Evolutionary conservation across 2,113 vertebrate species (phyloP), one percentile per base, ranked within the genome.

Genomic region (Hepsetus odoe): DNA sequence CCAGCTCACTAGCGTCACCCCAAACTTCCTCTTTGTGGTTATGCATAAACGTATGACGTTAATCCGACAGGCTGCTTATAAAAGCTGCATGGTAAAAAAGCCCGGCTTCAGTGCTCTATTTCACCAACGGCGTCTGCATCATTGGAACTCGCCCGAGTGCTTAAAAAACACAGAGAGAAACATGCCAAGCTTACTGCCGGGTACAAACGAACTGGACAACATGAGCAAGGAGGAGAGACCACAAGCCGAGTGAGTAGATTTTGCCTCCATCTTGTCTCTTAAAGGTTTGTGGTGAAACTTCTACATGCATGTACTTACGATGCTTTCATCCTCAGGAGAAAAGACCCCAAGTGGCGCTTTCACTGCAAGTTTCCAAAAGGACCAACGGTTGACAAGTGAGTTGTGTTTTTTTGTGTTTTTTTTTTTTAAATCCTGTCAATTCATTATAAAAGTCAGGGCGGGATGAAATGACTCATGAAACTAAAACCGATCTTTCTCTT

Each of bases 11-110:
- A 87, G 83, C 90, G 90, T 92, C 90, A 92, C 72, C 30, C 24
- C 28, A 69, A 26, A 82, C 88, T 92, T 93, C 92, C 92, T 93
- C 88, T 91, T 90, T 92, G 92, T 20, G 91, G 91, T 93, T 87
- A 75, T 78, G 2, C 46, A 61, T 56, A 40, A 59, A 49, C 56
- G 49, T n/a, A 65, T 91, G 90, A 91, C 86, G 79, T 24, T 66
- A 44, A 42, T 33, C 51, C 81, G 56, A 83, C 70, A 20, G 40
- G 66, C 64, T 61, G 51, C 18, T 84, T 44, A 5, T 91, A 94
- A 94, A 95, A 91, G 32, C 51, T n/a, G 22, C 38, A 44, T 56
- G 32, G 2, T 28, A 20, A n/a, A 20, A n/a, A 53, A 38, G 28
- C 51, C 30, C 80, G 79, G 77, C 72, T 72, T 82, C 64, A 16